phyloP scores from a whole-genome alignment of 2,113 vertebrate genomes.

The Natator depressus region DNA sequence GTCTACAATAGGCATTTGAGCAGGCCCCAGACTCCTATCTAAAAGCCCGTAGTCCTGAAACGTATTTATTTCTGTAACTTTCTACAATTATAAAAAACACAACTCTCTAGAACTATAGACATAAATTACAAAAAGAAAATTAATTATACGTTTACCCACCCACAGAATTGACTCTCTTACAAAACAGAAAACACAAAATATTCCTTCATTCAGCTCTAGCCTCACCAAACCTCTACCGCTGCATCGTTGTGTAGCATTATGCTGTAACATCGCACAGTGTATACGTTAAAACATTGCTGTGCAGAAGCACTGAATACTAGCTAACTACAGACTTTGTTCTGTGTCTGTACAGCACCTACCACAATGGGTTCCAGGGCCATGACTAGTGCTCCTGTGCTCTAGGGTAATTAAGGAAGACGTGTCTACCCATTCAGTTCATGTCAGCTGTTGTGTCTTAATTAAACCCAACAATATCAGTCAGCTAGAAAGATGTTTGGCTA shows the following conservation, averaged over 20 bases:
- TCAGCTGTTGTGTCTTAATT: neutral
- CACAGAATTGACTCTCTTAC: neutral
- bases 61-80: slow-evolving; percentile 40
- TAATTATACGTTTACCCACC: neutral
- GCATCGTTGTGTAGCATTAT: neutral
- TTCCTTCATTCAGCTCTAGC: neutral
- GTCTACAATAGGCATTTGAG: slow-evolving; percentile 43
- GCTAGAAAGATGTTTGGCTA: neutral
- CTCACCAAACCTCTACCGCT: neutral
- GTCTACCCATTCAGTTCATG: neutral
- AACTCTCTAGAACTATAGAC: slow-evolving; percentile 14
- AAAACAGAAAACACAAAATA: neutral
- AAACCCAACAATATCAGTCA: neutral
- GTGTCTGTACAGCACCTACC: neutral
- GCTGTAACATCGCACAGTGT: neutral
- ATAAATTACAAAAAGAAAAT: slow-evolving; percentile 39
- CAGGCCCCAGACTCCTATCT: slow-evolving; percentile 61
- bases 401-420: neutral
- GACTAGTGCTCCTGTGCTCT: neutral
- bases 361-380: neutral
- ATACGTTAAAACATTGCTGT: neutral
- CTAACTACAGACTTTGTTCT: neutral
- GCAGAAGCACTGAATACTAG: neutral
- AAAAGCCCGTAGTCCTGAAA: slow-evolving; percentile 43
- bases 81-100: slow-evolving; percentile 42